phyloP scores from a whole-genome alignment of 2,797 vertebrate genomes.

The Semotilus atromaculatus region DNA sequence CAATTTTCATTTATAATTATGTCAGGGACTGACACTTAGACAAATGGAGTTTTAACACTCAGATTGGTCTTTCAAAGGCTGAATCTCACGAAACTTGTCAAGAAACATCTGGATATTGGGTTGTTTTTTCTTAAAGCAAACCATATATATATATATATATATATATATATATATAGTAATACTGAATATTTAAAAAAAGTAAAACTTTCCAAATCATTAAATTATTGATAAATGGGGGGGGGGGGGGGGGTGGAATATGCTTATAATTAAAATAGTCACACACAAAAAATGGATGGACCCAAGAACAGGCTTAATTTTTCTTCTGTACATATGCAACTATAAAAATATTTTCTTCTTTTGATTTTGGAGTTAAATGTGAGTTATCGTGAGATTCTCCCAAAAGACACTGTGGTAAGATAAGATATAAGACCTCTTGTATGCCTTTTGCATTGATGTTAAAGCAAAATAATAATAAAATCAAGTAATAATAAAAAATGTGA shows the following conservation, averaged over 20 bases:
- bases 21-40: constrained; percentile 22
- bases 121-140: neutral
- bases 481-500: constrained; percentile 11
- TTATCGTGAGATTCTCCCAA: constrained; percentile 4
- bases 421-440: constrained; percentile 8
- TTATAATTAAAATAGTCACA: neutral
- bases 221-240: neutral
- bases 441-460: constrained; percentile 20
- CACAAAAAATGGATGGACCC: neutral
- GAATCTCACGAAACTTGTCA: constrained; percentile 13
- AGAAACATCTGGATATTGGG: neutral
- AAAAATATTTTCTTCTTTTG: neutral
- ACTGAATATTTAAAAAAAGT: neutral
- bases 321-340: neutral
- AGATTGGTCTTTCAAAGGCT: neutral
- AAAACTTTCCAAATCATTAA: neutral
- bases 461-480: neutral
- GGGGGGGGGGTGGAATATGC: too few relatives aligned
- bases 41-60: neutral
- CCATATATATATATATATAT: neutral
- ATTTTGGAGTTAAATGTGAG: neutral
- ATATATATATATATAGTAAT: neutral
- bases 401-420: neutral
- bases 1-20: constrained; percentile 37
- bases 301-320: neutral